These are phyloP conservation scores for Mythimna pallens DNA, from an alignment of 2,888 invertebrate species.

Conservation along the genomic window DNA sequence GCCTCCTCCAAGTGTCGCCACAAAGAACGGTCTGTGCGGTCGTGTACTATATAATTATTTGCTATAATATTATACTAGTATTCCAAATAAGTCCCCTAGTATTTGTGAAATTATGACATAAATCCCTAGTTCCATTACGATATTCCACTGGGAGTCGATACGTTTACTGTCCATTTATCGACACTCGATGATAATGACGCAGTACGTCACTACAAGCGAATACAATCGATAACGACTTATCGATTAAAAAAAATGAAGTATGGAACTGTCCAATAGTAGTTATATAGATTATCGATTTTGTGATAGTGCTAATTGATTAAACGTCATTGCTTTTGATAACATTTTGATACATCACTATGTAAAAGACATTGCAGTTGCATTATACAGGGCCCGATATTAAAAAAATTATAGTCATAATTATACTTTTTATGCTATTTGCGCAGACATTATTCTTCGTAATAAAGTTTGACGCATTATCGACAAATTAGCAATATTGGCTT, in stretches of 20 bases:
- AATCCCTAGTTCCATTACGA: conserved; percentile 36
- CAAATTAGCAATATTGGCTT: not conserved
- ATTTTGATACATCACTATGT: conserved; percentile 42
- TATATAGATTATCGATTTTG: conserved; percentile 61
- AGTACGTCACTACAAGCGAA: conserved; percentile 40
- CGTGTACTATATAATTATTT: no score
- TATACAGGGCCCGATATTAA: conserved; percentile 42
- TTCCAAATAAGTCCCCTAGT: conserved; percentile 21
- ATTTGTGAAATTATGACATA: conserved; percentile 38
- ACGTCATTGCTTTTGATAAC: conserved; percentile 64
- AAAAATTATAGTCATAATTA: conserved; percentile 41
- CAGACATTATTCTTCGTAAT: not conserved
- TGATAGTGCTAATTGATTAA: conserved; percentile 44
- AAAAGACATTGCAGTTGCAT: conserved; percentile 44
- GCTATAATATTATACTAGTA: not conserved
- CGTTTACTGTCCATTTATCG: conserved; percentile 36
- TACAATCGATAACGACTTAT: conserved; percentile 47
- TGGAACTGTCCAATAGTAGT: conserved; percentile 55
- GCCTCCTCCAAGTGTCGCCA: no score
- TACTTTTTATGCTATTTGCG: conserved; percentile 21
- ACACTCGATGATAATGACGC: conserved; percentile 21
- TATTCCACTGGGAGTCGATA: conserved; percentile 21
- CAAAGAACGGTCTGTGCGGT: no score
- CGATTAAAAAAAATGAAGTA: conserved; percentile 42
- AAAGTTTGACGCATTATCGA: conserved; percentile 4